Evolutionary conservation across 2,113 vertebrate species (phyloP).

Genomic region (Poeciliopsis retropinna): DNA sequence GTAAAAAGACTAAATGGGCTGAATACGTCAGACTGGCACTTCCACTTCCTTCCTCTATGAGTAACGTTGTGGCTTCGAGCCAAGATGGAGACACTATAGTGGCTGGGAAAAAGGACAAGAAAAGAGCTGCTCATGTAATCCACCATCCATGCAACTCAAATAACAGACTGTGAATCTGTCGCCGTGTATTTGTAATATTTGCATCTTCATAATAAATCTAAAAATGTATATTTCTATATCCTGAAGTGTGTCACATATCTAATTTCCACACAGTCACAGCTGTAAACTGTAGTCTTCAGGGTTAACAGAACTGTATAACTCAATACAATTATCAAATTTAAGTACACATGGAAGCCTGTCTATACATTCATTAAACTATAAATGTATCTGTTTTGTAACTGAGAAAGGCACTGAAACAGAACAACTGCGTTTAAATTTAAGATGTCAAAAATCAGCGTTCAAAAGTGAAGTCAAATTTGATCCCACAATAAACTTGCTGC

Average conservation of each 20-base stretch:
- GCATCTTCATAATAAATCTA: background rate
- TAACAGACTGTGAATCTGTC: background rate
- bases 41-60: conserved; percentile 14
- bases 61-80: conserved; percentile 35
- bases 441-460: background rate
- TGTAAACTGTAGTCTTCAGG: background rate
- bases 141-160: background rate
- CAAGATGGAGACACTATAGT: conserved; percentile 9
- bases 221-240: background rate
- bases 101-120: conserved; percentile 32
- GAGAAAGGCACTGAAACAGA: background rate
- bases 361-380: too few species aligned
- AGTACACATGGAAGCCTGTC: too few species aligned
- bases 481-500: background rate
- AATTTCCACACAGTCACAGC: background rate
- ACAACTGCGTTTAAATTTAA: background rate
- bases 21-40: background rate
- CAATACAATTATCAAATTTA: too few species aligned
- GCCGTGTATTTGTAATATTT: background rate
- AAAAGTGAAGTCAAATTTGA: background rate
- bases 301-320: background rate
- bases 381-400: background rate
- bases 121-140: conserved; percentile 32
- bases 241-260: background rate
- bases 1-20: background rate